Evolutionary conservation across 1,140 invertebrate species (phyloP).

Genomic region (Campoletis sonorensis): DNA sequence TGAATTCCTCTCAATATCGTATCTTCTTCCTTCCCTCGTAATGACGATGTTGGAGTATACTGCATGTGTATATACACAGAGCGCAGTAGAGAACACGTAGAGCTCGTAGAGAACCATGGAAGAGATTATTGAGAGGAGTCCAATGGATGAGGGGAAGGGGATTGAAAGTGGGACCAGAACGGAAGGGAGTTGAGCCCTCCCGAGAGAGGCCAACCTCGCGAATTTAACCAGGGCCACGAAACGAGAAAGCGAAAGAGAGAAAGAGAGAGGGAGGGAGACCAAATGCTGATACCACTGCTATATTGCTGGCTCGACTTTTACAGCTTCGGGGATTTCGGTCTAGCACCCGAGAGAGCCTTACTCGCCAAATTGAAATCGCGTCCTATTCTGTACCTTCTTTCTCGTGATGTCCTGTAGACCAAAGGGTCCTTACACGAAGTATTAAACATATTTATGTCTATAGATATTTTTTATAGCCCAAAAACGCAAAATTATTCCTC

Average conservation of each 20-base stretch:
- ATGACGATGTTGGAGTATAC: too few species aligned
- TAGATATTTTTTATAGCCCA: too few species aligned
- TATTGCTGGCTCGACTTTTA: constrained; percentile 39
- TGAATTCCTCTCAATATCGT: background rate
- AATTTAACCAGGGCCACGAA: constrained; percentile 2
- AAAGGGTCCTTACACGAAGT: background rate
- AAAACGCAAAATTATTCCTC: too few species aligned
- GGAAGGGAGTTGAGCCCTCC: constrained; percentile 33
- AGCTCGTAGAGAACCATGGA: constrained; percentile 3
- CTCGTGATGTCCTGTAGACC: constrained; percentile 17
- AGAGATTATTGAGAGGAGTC: constrained; percentile 25
- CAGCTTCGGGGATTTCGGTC: constrained; percentile 43
- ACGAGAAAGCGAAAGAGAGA: background rate
- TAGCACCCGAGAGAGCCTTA: constrained; percentile 31
- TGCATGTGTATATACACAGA: background rate
- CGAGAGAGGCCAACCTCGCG: constrained; percentile 29
- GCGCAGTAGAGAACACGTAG: background rate
- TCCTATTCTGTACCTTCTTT: constrained; percentile 22
- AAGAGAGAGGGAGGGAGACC: background rate
- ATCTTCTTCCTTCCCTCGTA: too few species aligned
- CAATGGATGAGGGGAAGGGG: background rate
- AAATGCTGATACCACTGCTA: background rate
- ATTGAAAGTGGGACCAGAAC: background rate
- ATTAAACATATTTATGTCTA: too few species aligned
- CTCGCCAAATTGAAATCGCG: constrained; percentile 44